phyloP scores from a whole-genome alignment of 2,113 vertebrate genomes.

The Semnornis frantzii region DNA sequence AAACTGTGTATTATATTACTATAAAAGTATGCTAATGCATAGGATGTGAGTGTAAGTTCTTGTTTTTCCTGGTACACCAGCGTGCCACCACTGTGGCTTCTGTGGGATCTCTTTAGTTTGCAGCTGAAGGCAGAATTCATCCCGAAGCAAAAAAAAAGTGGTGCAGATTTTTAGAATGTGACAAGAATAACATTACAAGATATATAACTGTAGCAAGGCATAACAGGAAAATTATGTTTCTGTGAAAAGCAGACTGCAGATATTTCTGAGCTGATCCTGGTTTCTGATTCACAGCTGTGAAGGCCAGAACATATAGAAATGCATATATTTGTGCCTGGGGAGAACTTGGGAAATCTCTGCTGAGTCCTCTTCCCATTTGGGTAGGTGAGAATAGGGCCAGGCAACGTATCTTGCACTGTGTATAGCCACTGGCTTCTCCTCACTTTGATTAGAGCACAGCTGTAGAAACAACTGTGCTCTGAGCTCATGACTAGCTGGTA shows the following conservation, averaged over 20 bases:
- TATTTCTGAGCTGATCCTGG: conserved; percentile 29
- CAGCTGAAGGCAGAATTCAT: conserved; percentile 49
- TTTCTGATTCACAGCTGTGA: conserved; percentile 26
- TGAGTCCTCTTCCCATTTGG: background rate
- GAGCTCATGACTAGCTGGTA: background rate
- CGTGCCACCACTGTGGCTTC: background rate
- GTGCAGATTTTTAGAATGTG: conserved; percentile 32
- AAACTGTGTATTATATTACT: conserved; percentile 66
- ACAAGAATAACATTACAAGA: conserved; percentile 24
- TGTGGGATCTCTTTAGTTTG: conserved; percentile 1
- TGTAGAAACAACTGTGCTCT: background rate
- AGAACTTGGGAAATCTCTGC: conserved; percentile 5
- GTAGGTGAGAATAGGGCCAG: background rate
- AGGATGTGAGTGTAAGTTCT: background rate
- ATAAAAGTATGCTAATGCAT: background rate
- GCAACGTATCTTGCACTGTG: background rate
- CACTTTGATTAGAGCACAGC: background rate
- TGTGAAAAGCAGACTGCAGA: conserved; percentile 52
- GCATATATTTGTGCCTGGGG: background rate
- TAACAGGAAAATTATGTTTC: conserved; percentile 44
- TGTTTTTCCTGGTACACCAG: background rate
- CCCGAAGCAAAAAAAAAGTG: background rate
- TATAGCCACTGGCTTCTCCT: background rate
- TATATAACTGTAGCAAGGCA: conserved; percentile 13
- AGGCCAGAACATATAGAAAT: conserved; percentile 13